phyloP scores from a whole-genome alignment of 2,797 vertebrate species.

The Notolepis coatsorum region DNA sequence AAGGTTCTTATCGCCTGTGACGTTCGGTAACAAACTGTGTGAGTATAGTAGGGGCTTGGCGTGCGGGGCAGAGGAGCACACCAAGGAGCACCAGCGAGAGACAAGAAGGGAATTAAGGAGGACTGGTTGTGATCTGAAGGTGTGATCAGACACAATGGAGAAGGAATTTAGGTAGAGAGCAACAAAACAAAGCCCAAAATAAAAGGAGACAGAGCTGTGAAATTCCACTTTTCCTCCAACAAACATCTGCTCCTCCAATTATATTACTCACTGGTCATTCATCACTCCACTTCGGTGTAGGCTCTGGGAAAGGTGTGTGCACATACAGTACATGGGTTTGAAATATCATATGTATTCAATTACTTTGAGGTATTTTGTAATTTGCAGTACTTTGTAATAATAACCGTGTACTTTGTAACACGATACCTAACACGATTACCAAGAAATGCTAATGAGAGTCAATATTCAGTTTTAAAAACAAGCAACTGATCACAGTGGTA shows the following conservation, averaged over 20 bases:
- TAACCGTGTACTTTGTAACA: too few relatives aligned
- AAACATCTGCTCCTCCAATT: constrained; percentile 30
- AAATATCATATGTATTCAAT: too few relatives aligned
- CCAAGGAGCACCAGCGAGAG: constrained; percentile 62
- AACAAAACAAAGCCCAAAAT: constrained; percentile 39
- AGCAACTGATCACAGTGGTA: too few relatives aligned
- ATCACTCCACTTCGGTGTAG: constrained; percentile 38
- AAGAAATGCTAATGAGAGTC: too few relatives aligned
- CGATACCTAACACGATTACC: too few relatives aligned
- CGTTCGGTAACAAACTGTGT: constrained; percentile 71
- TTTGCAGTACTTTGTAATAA: too few relatives aligned
- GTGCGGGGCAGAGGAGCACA: constrained; percentile 70
- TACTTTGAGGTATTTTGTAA: too few relatives aligned
- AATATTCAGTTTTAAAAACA: too few relatives aligned
- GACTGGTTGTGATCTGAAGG: constrained; percentile 66
- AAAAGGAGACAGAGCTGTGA: constrained; percentile 42
- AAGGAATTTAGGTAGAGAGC: constrained; percentile 40
- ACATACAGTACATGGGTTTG: too few relatives aligned
- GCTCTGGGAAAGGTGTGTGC: not conserved
- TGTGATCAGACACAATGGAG: constrained; percentile 66
- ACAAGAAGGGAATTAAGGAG: constrained; percentile 65
- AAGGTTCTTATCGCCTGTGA: constrained; percentile 63
- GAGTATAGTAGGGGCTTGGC: constrained; percentile 70
- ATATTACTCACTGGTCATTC: constrained; percentile 36
- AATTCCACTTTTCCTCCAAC: constrained; percentile 24